phyloP scores from a whole-genome alignment of 30 jellyfish, hydroid and myxozoan species.

The Hydractinia symbiolongicarpus region DNA sequence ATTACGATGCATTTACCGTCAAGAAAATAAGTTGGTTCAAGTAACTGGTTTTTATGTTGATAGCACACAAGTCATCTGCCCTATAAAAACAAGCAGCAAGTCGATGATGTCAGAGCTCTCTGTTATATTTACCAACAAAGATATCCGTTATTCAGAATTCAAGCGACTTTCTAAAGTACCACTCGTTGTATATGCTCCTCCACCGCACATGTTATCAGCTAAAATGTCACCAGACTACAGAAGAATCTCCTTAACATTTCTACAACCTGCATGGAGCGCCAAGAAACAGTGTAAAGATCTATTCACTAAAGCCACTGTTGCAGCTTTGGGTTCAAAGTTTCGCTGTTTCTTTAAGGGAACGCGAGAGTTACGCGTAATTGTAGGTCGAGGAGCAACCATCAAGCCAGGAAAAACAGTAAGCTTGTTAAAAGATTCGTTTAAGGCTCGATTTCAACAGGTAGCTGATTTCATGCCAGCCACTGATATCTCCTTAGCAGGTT shows the following conservation, averaged over 20 bases:
- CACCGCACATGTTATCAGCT: conserved; percentile 47
- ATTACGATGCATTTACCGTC: background rate
- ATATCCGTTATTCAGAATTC: background rate
- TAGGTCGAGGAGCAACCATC: conserved; percentile 37
- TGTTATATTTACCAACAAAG: conserved; percentile 16
- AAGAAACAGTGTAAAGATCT: conserved; percentile 19
- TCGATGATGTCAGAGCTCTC: conserved; percentile 31
- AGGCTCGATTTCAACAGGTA: conserved; percentile 23
- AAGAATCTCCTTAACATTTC: conserved; percentile 24
- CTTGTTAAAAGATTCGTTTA: conserved; percentile 16
- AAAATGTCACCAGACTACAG: conserved; percentile 32
- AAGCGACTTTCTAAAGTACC: background rate
- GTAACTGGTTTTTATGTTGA: conserved; percentile 25
- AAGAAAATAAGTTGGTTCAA: conserved; percentile 13
- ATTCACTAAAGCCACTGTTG: conserved; percentile 5
- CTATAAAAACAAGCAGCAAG: conserved; percentile 14
- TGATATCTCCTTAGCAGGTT: conserved; percentile 19
- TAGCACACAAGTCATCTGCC: conserved; percentile 19
- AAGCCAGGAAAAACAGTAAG: conserved; percentile 37
- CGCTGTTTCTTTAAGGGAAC: conserved; percentile 26
- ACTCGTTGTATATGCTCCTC: conserved; percentile 46
- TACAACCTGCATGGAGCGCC: conserved; percentile 9
- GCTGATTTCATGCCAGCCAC: conserved; percentile 28
- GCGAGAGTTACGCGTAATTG: conserved; percentile 14
- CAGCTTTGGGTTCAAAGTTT: conserved; percentile 35